Percentiles rank a stretch among this genome's conserved stretches.
Evolutionary conservation across 1,140 invertebrate genomes (phyloP).

Genomic region (Meloidogyne floridensis): DNA sequence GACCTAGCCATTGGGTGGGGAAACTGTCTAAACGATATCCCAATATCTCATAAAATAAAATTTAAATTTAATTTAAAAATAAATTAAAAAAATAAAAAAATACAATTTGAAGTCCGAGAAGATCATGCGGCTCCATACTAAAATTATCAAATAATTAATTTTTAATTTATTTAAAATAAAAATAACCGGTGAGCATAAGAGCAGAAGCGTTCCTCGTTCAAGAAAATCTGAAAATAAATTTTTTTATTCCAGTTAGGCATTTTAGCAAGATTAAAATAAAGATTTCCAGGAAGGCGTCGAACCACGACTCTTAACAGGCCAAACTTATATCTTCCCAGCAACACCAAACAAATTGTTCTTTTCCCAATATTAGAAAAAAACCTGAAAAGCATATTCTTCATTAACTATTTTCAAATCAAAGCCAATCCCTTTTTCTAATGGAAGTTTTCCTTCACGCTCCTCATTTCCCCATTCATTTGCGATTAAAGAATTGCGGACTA

Average conservation of each 20-base stretch:
- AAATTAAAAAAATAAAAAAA: neutral
- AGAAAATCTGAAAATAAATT: constrained; percentile 49
- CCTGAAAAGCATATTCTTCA: constrained; percentile 64
- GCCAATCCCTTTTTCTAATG: constrained; percentile 60
- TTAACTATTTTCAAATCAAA: constrained; percentile 63
- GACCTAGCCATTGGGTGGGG: no score
- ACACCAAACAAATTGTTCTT: neutral
- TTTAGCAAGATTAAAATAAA: neutral
- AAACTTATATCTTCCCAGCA: neutral
- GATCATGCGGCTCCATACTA: constrained; percentile 53
- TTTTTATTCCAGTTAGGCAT: neutral
- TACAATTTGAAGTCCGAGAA: constrained; percentile 59
- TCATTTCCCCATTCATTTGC: constrained; percentile 62
- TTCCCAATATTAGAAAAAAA: constrained; percentile 14
- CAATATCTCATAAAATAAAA: no score
- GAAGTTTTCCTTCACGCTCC: constrained; percentile 61
- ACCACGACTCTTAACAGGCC: neutral
- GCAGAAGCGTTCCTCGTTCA: constrained; percentile 59
- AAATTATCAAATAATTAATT: neutral
- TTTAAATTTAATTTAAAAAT: no score
- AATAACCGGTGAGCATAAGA: constrained; percentile 52
- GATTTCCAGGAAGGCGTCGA: neutral
- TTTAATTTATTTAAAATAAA: neutral
- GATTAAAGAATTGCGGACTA: constrained; percentile 59
- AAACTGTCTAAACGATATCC: no score